These are phyloP conservation scores for Antheraea pernyi DNA, from an alignment of 1,140 invertebrate species.

Conservation along the genomic window DNA sequence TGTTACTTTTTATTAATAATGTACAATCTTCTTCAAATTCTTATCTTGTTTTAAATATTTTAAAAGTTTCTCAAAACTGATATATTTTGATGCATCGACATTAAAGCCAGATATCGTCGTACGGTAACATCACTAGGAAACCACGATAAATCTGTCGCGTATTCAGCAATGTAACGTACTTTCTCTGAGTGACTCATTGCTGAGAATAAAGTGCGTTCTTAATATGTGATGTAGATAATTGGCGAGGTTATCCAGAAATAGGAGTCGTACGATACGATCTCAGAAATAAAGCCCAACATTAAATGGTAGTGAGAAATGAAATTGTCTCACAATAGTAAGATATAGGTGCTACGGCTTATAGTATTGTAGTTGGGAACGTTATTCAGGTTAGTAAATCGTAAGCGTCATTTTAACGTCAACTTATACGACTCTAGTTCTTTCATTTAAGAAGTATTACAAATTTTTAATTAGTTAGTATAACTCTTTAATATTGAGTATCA, in stretches of 20 bases:
- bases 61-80: no score
- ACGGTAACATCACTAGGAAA: slow-evolving; percentile 45
- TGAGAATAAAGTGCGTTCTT: slow-evolving; percentile 72
- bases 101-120: not conserved
- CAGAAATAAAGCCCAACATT: slow-evolving; percentile 11
- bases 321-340: not conserved
- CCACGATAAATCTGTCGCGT: slow-evolving; percentile 77
- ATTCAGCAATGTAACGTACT: slow-evolving; percentile 77
- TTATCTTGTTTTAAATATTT: no score
- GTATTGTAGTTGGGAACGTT: not conserved
- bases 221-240: slow-evolving; percentile 76
- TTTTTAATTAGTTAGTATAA: not conserved
- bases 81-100: not conserved
- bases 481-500: no score
- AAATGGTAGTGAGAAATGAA: slow-evolving; percentile 7
- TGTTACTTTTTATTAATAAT: no score
- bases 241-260: slow-evolving; percentile 67
- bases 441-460: not conserved
- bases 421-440: not conserved
- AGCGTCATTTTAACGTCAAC: not conserved
- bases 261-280: slow-evolving; percentile 28
- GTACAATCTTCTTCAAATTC: no score
- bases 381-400: not conserved
- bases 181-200: slow-evolving; percentile 70
- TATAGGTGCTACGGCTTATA: not conserved